Conservation (phyloP, 2,797 vertebrate genomes). For the Sebastes iracundus region DNA sequence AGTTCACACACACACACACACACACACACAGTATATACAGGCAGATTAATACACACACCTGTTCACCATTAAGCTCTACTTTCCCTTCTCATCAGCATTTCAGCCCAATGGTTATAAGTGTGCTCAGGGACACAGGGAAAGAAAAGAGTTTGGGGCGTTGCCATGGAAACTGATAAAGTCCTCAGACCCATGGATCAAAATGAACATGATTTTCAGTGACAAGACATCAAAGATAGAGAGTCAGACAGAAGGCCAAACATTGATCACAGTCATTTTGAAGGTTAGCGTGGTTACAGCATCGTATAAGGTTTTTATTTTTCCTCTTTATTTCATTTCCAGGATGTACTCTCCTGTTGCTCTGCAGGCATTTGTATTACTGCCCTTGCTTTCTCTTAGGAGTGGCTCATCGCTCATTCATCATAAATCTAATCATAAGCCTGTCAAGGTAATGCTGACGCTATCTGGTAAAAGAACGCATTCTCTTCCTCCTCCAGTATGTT, state of each 20-base stretch:
- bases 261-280: conserved; percentile 13
- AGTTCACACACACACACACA: neutral
- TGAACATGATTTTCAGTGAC: conserved; percentile 23
- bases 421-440: neutral
- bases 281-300: neutral
- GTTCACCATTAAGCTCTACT: conserved; percentile 23
- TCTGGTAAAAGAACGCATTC: neutral
- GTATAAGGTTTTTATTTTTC: neutral
- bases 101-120: neutral
- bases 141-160: neutral
- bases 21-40: neutral
- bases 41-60: conserved; percentile 4
- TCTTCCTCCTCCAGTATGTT: neutral
- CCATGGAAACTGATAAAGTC: conserved; percentile 45
- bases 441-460: neutral
- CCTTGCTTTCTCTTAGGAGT: neutral
- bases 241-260: neutral
- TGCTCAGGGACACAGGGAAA: conserved; percentile 15
- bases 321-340: neutral
- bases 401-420: neutral
- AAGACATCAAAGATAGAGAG: neutral
- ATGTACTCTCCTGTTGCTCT: neutral
- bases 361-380: neutral
- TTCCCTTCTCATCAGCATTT: conserved; percentile 4
- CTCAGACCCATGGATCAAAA: conserved; percentile 8